These are phyloP conservation scores for Helicolenus hilgendorfi DNA, from an alignment of 2,797 vertebrate genomes.

Conservation along the genomic window DNA sequence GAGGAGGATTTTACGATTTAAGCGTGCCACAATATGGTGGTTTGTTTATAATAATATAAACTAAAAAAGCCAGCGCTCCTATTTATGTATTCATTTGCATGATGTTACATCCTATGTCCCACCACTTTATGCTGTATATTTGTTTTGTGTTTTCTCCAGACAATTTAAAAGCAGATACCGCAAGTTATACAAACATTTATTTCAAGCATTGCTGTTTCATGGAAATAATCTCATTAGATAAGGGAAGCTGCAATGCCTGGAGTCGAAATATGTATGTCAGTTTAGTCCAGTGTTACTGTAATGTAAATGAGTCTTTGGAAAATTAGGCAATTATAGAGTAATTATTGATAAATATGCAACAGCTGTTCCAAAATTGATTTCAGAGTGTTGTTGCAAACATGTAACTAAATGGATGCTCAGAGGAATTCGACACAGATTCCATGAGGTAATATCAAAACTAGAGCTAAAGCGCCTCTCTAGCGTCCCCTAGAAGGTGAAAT, in stretches of 20 bases:
- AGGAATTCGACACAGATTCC: background rate
- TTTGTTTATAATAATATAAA: slow-evolving; percentile 8
- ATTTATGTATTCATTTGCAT: slow-evolving; percentile 9
- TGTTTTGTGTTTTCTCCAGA: background rate
- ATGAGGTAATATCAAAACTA: background rate
- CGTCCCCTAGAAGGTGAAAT: background rate
- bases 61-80: background rate
- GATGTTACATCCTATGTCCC: background rate
- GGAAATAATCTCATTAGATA: slow-evolving; percentile 27
- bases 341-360: slow-evolving; percentile 54
- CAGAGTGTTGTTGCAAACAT: background rate
- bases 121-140: background rate
- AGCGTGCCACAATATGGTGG: background rate
- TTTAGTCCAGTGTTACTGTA: slow-evolving; percentile 4
- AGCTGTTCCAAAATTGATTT: slow-evolving; percentile 28
- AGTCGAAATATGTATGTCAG: slow-evolving; percentile 9
- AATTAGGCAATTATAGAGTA: slow-evolving; percentile 20
- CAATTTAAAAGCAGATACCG: background rate
- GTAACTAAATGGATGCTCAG: background rate
- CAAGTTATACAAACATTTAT: background rate
- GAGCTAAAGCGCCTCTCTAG: background rate
- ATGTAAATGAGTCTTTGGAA: slow-evolving; percentile 38
- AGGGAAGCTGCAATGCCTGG: background rate
- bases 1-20: background rate
- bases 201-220: background rate